Percentiles rank a stretch among this genome's conserved stretches.
Conservation (phyloP, 2,797 vertebrate genomes). For the Pogoniulus pusillus region DNA sequence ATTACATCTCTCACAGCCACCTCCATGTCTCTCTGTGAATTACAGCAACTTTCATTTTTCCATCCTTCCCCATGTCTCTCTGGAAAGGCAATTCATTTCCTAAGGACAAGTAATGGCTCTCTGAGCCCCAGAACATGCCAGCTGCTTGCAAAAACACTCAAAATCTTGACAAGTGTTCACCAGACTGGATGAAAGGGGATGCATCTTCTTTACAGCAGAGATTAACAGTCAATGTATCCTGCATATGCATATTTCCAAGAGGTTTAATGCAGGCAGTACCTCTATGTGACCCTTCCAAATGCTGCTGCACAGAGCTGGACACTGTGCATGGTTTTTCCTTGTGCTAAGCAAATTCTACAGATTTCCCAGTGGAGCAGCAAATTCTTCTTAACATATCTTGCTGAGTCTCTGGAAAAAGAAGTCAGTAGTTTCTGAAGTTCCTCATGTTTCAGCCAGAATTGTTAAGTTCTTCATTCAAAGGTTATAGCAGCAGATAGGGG, state of each 20-base stretch:
- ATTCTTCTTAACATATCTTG: slow-evolving; percentile 26
- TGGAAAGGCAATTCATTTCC: background rate
- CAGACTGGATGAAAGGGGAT: background rate
- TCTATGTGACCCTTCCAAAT: background rate
- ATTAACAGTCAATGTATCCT: background rate
- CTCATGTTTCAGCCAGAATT: background rate
- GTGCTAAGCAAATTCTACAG: background rate
- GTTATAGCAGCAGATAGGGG: background rate
- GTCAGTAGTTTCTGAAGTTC: background rate
- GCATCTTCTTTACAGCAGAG: background rate
- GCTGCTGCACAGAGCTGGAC: background rate
- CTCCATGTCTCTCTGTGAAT: background rate
- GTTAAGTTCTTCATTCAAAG: background rate
- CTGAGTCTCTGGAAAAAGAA: background rate
- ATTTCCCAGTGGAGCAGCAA: slow-evolving; percentile 27
- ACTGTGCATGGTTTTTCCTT: background rate
- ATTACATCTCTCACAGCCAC: background rate
- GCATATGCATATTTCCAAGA: background rate
- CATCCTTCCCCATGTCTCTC: background rate
- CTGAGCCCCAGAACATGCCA: background rate
- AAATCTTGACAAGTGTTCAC: background rate
- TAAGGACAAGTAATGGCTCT: background rate
- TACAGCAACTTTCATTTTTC: background rate
- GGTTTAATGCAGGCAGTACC: background rate
- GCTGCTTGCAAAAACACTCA: background rate